Evolutionary conservation across 1,140 invertebrate species (phyloP), one percentile per base, ranked within the genome.

Genomic region (Hermetia illucens): DNA sequence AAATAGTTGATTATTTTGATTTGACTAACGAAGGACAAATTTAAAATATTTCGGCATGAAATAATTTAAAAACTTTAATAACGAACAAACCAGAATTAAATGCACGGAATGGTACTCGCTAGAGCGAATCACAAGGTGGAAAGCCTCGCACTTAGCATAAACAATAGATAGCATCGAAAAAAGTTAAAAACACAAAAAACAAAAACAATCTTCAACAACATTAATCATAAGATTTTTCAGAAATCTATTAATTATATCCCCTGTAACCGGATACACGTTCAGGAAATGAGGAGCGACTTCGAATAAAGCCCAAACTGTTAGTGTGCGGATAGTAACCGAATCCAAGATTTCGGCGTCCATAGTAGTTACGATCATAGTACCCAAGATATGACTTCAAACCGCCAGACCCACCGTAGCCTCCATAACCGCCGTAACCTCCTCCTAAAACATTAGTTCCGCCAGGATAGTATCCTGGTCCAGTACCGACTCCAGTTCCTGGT

Each of bases 401-500:
- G 22, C 60, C 60, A 54, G 62, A 62, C 54, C 61, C 61, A 50
- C 55, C 53, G 36, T 48, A 53, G 19, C 62, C 62, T 15, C 61
- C 59, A 5, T 61, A 58, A 18, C 62, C 31, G 17, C 37, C 34
- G 21, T 42, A 39, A 21, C 36, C 40, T 17, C 13, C 27, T 6
- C 38, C 38, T 13, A 34, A 21, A 12, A 15, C 20, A 13, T 33
- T 18, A 21, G 17, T 21, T 8, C 36, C 36, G 16, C 32, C 32
- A 9, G 10, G 9, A 19, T 25, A 31, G 17, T 16, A 6, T 5
- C 36, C 36, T n/a, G n/a, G n/a, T n/a, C n/a, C n/a, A n/a, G n/a
- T n/a, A 22, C 36, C 36, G 21, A 13, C 6, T 17, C 32, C 38
- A 19, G 34, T 33, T 19, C 42, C 44, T n/a, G n/a, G n/a, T n/a